Percentiles rank a stretch among this genome's conserved stretches.
phyloP scores from a whole-genome alignment of 2,797 vertebrate genomes.

The Sebastiscus tertius region DNA sequence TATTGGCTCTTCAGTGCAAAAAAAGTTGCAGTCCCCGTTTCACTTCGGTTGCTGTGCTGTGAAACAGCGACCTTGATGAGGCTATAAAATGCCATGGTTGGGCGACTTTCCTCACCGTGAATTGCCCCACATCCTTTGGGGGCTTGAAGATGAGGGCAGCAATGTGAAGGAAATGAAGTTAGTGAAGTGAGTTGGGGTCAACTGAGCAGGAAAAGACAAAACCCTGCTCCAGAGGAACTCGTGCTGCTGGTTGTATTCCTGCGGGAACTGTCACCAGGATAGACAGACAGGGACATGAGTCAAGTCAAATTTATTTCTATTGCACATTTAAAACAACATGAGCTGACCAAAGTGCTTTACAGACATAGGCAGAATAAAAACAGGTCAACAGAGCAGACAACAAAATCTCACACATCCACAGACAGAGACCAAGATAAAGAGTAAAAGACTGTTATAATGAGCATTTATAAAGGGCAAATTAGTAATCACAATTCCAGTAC shows the following conservation, averaged over 20 bases:
- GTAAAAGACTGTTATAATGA: too few relatives aligned
- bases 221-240: slow-evolving; percentile 65
- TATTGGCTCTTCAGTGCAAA: not conserved
- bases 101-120: slow-evolving; percentile 69
- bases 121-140: slow-evolving; percentile 78
- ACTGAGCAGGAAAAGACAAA: slow-evolving; percentile 77
- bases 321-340: too few relatives aligned
- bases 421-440: too few relatives aligned
- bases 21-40: slow-evolving; percentile 32
- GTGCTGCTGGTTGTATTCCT: slow-evolving; percentile 50
- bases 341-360: too few relatives aligned
- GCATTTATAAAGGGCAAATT: too few relatives aligned
- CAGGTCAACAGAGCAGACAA: too few relatives aligned
- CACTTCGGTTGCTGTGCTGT: slow-evolving; percentile 53
- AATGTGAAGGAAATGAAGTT: slow-evolving; percentile 84
- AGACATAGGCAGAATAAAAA: too few relatives aligned
- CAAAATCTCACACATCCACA: too few relatives aligned
- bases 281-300: slow-evolving; percentile 9
- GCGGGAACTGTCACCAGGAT: slow-evolving; percentile 36
- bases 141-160: slow-evolving; percentile 66
- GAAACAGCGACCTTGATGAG: slow-evolving; percentile 71
- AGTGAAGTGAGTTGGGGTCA: slow-evolving; percentile 83
- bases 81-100: slow-evolving; percentile 74
- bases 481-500: not conserved
- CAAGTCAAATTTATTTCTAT: too few relatives aligned